Percentiles rank a stretch among this genome's conserved stretches.
Conservation (phyloP, 2,797 vertebrate genomes). For the Poeciliopsis infans region DNA sequence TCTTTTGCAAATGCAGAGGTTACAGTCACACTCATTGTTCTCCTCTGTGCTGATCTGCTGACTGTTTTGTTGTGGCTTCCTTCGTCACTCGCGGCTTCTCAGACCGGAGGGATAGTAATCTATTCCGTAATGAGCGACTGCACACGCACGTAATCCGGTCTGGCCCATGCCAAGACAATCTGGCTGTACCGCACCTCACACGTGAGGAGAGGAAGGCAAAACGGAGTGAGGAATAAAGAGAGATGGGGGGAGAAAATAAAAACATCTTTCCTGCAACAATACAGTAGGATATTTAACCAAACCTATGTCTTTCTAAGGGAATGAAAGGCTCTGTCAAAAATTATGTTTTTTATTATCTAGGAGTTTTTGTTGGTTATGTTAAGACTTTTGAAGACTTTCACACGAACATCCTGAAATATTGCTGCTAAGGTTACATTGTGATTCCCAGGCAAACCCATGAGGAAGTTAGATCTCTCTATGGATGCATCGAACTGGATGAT, state of each 20-base stretch:
- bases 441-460: not conserved
- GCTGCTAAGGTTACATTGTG: not conserved
- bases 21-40: not conserved
- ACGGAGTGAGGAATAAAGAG: not conserved
- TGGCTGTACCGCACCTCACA: slow-evolving; percentile 60
- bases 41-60: not conserved
- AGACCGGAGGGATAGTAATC: slow-evolving; percentile 51
- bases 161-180: slow-evolving; percentile 61
- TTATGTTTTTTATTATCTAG: not conserved
- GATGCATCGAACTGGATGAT: not conserved
- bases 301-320: not conserved
- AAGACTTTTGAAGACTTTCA: not conserved
- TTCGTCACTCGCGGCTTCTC: slow-evolving; percentile 14
- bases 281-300: slow-evolving; percentile 5
- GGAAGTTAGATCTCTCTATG: not conserved
- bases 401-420: not conserved
- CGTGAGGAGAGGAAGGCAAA: slow-evolving; percentile 48
- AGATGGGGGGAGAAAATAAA: not conserved
- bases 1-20: not conserved
- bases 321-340: not conserved
- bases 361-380: not conserved
- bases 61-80: slow-evolving; percentile 41
- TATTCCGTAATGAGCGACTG: slow-evolving; percentile 60
- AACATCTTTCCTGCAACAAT: slow-evolving; percentile 38
- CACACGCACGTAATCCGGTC: slow-evolving; percentile 50